Evolutionary conservation across 2,888 invertebrate genomes (phyloP).

Genomic region (Catocala nupta): DNA sequence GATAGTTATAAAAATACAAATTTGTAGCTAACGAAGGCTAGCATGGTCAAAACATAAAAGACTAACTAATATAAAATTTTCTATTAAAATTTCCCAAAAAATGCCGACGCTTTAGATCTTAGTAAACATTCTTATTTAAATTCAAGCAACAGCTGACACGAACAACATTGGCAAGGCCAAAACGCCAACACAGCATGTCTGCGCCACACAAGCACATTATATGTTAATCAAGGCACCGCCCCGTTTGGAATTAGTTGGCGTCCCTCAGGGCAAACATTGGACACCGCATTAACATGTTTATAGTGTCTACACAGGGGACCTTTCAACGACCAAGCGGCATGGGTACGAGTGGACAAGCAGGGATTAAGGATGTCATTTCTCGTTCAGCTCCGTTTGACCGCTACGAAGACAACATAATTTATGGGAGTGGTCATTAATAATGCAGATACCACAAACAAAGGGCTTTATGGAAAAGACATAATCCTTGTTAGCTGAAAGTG

Average conservation of each 20-base stretch:
- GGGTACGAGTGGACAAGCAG: constrained; percentile 33
- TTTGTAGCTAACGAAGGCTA: too few species aligned
- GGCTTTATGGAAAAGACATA: too few species aligned
- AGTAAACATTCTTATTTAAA: constrained; percentile 41
- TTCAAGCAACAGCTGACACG: constrained; percentile 36
- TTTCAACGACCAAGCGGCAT: constrained; percentile 38
- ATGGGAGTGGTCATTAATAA: constrained; percentile 2
- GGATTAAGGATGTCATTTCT: constrained; percentile 41
- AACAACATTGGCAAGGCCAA: constrained; percentile 24
- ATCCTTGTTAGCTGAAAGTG: too few species aligned
- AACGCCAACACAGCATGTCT: constrained; percentile 33
- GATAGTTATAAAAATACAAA: too few species aligned
- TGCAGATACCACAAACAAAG: neutral
- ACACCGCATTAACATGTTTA: constrained; percentile 56
- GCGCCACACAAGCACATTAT: constrained; percentile 46
- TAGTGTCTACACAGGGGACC: constrained; percentile 45
- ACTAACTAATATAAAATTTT: too few species aligned
- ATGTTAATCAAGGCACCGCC: constrained; percentile 54
- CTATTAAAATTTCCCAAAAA: too few species aligned
- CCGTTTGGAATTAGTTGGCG: constrained; percentile 50
- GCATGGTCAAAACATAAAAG: too few species aligned
- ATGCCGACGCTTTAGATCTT: neutral
- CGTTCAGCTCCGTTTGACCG: constrained; percentile 21
- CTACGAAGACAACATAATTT: constrained; percentile 29
- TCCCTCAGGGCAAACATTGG: constrained; percentile 48